Percentiles rank a stretch among this genome's conserved stretches.
Evolutionary conservation across 2,797 vertebrate species (phyloP).

Genomic region (Sarcoramphus papa): DNA sequence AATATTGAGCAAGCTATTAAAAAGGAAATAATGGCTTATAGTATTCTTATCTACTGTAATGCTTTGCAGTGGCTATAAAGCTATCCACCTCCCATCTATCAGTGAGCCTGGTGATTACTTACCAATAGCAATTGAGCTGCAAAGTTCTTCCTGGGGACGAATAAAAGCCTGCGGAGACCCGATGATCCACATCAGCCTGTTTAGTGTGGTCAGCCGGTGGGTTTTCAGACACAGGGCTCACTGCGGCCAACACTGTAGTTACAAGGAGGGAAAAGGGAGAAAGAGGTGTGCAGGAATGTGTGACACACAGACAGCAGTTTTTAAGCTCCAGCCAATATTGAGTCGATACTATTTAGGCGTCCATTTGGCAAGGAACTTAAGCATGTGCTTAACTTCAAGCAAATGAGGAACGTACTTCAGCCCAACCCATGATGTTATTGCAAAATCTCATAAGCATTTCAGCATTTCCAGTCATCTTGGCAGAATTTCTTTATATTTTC

Average conservation of each 20-base stretch:
- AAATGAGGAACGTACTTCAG: neutral
- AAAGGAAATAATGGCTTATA: constrained; percentile 1
- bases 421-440: neutral
- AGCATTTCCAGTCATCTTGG: neutral
- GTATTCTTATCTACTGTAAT: neutral
- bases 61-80: neutral
- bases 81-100: neutral
- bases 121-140: neutral
- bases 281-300: neutral
- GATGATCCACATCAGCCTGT: neutral
- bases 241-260: neutral
- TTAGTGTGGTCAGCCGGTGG: neutral
- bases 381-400: neutral
- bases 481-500: neutral
- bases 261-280: neutral
- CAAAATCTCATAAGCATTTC: neutral
- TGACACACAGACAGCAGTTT: neutral
- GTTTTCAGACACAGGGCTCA: neutral
- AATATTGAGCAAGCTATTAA: neutral
- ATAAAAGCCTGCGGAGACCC: neutral
- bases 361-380: neutral
- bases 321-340: neutral
- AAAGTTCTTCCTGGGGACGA: neutral
- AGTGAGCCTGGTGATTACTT: neutral
- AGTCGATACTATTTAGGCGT: neutral